phyloP scores from a whole-genome alignment of 2,888 invertebrate species.

The Pollenia angustigena region DNA sequence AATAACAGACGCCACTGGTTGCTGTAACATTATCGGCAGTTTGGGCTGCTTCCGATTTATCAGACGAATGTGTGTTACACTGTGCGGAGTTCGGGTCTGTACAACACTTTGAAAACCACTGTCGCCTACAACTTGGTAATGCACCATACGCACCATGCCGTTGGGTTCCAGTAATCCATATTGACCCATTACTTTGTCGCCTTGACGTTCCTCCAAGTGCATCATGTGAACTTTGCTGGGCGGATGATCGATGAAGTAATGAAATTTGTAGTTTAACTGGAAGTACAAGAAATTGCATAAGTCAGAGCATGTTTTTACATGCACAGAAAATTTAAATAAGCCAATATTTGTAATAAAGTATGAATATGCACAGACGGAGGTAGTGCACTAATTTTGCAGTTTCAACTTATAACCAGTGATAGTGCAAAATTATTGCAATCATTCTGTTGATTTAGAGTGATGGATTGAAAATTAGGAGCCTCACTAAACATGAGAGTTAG shows the following conservation, averaged over 20 bases:
- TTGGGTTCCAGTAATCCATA: constrained; percentile 81
- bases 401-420: too few relatives aligned
- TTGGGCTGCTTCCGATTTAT: constrained; percentile 77
- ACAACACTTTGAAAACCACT: constrained; percentile 80
- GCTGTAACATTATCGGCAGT: constrained; percentile 76
- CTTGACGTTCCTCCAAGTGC: constrained; percentile 81
- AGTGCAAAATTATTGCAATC: too few relatives aligned
- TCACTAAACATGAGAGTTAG: too few relatives aligned
- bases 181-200: constrained; percentile 79
- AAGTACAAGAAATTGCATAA: constrained; percentile 32
- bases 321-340: too few relatives aligned
- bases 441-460: too few relatives aligned
- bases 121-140: constrained; percentile 80
- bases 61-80: constrained; percentile 79
- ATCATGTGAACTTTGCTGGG: constrained; percentile 79
- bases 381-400: too few relatives aligned
- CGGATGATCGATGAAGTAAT: constrained; percentile 80
- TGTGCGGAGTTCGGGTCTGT: constrained; percentile 79
- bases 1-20: constrained; percentile 80
- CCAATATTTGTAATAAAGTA: too few relatives aligned
- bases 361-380: too few relatives aligned
- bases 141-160: constrained; percentile 81
- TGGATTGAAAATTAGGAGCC: too few relatives aligned
- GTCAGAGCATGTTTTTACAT: neutral
- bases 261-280: constrained; percentile 80